These are phyloP conservation scores for Orthosia incerta DNA, from an alignment of 2,888 invertebrate genomes.

Conservation along the genomic window DNA sequence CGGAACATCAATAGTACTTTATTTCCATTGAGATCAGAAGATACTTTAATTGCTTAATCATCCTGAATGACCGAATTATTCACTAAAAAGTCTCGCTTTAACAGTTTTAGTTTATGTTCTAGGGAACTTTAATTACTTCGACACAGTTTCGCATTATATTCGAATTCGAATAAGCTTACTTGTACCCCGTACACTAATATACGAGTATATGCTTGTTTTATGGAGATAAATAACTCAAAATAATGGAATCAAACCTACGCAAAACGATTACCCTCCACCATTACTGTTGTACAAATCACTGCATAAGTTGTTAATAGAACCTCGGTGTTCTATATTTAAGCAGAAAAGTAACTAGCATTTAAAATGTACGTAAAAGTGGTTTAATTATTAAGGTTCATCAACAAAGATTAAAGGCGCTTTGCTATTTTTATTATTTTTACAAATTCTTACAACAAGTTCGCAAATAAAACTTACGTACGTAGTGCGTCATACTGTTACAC, in stretches of 20 bases:
- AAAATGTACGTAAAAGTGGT: too few relatives aligned
- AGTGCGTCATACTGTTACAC: too few relatives aligned
- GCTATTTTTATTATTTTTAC: background rate
- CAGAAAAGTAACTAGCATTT: too few relatives aligned
- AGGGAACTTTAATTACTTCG: slow-evolving; percentile 27
- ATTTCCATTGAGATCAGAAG: slow-evolving; percentile 21
- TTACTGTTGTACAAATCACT: background rate
- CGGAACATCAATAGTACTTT: slow-evolving; percentile 25
- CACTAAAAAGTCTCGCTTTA: slow-evolving; percentile 5
- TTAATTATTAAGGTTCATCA: too few relatives aligned
- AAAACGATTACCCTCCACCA: background rate
- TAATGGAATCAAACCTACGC: background rate
- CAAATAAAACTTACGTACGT: background rate
- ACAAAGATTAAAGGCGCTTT: background rate
- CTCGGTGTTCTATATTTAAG: background rate
- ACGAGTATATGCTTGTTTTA: background rate
- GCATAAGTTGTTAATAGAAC: background rate
- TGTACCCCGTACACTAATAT: background rate
- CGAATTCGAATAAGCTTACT: background rate
- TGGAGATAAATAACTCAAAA: background rate
- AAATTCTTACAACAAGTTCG: background rate
- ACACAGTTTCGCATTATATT: background rate
- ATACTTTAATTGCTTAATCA: slow-evolving; percentile 29
- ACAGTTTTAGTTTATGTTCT: slow-evolving; percentile 7
- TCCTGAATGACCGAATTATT: slow-evolving; percentile 23